Evolutionary conservation across 2,888 invertebrate genomes (phyloP), one percentile per base, ranked within the genome.

Genomic region (Drosophila quasianomalipes): DNA sequence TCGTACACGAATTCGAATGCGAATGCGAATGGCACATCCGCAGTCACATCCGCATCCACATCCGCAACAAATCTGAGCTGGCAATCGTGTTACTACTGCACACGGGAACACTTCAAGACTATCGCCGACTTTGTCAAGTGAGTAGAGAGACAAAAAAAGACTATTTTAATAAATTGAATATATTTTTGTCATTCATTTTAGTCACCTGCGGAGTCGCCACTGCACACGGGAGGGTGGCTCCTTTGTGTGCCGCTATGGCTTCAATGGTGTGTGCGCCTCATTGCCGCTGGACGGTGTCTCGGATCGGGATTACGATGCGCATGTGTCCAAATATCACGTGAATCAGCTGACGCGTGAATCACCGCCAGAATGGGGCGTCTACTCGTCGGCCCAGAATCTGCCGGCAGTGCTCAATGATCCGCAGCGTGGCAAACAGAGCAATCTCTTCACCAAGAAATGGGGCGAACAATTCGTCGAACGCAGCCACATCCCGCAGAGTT

Each of bases 391-490:
- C 61, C 99, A 99, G 94, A 99, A 99, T 94, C 95, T 99, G 79
- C 98, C 99, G 44, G 98, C 99, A 68, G 98, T 98, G 81, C 95
- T 99, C 75, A 99, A 99, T 94, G 99, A 99, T 94, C 99, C 99
- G 0, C 96, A 96, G 76, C 96, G 96, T 91, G 97, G 98, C 80
- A 99, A 98, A 93, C 97, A 97, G 93, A 95, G 95, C 77, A 96
- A 98, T 93, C 98, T 99, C 92, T 98, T 99, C 91, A 98, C 98
- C 0, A 98, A 98, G 93, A 98, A 98, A 74, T 99, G 99, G 99
- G 99, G 99, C 53, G 99, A 99, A 90, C 95, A 96, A 70, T 99
- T 99, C 94, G 95, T 98, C 28, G 98, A 98, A 76, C 96, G 97
- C 88, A 94, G 95, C 33, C 95, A 96, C 54, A 95, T 98, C 85